Evolutionary conservation across 2,888 invertebrate genomes (phyloP).

Genomic region (Nomada lathburiana): DNA sequence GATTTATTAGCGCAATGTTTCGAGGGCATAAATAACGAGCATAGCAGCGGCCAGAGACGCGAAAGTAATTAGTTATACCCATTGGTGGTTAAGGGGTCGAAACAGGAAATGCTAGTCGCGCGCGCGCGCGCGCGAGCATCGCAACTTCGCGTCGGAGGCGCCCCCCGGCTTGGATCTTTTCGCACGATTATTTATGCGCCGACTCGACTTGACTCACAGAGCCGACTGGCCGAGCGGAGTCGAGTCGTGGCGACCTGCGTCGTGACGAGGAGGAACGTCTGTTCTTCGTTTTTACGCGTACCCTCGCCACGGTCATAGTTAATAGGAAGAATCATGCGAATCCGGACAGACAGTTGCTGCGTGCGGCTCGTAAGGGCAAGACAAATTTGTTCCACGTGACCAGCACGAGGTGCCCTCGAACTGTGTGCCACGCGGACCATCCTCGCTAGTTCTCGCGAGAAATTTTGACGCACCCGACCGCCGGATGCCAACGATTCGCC

Average conservation of each 20-base stretch:
- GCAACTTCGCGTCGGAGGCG: constrained; percentile 41
- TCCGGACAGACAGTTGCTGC: not conserved
- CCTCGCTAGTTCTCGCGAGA: not conserved
- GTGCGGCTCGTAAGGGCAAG: not conserved
- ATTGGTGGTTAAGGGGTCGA: constrained; percentile 53
- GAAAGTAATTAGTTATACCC: constrained; percentile 61
- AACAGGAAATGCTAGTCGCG: constrained; percentile 68
- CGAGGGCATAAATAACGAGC: constrained; percentile 60
- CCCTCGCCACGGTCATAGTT: constrained; percentile 3
- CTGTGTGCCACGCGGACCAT: too few relatives aligned
- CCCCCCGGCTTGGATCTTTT: constrained; percentile 54
- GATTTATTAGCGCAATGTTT: constrained; percentile 60
- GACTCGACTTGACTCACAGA: constrained; percentile 20
- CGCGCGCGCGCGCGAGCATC: constrained; percentile 1
- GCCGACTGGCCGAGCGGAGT: not conserved
- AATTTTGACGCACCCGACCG: not conserved
- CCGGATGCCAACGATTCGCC: not conserved
- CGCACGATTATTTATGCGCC: constrained; percentile 63
- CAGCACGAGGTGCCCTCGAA: not conserved
- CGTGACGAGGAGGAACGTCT: constrained; percentile 1
- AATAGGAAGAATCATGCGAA: constrained; percentile 10
- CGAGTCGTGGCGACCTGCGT: constrained; percentile 17
- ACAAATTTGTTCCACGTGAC: not conserved
- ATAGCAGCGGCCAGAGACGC: constrained; percentile 34
- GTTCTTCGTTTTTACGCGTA: constrained; percentile 36